Base-by-base conservation (phyloP, 2,797 vertebrate species). In the Anabacerthia variegaticeps region DNA sequence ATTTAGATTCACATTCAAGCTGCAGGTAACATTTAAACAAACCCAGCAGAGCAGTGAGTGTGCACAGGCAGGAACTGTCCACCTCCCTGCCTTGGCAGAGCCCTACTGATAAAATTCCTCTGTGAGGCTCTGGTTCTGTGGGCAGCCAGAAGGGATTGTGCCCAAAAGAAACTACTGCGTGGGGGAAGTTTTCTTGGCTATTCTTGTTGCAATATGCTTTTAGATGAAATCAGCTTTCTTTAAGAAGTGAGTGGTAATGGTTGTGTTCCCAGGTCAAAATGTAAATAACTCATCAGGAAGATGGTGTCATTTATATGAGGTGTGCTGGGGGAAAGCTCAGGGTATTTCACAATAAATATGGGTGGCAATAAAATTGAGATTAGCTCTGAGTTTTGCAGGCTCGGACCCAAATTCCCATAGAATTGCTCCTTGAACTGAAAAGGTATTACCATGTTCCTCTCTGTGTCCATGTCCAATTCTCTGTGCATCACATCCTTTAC, bases 401-500 rank as follows among this genome's bases (percentile, higher is more conserved):
- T 93, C 26, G 30, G 75, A 32, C 32, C 32, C 1, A 0, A 46
- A 49, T 83, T 93, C 34, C 52, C 14, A 2, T 8, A 80, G 49
- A 85, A 48, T 71, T 52, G 9, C 17, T 80, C 6, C 21, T 56
- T 63, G 58, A 44, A 24, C 46, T 51, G 34, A 14, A 32, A 44
- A 72, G 44, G 28, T 48, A 16, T 61, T 22, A 17, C 55, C 26
- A 9, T 14, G 27, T 55, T 74, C 73, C 27, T 17, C 2, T 48
- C 23, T 14, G 24, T 49, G 37, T 43, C 69, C 13, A 1, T 11
- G 10, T n/a, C 67, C 49, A 30, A 23, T 21, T 85, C 73, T 43
- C 24, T 0, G 0, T 62, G 30, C 27, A 6, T 30, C 51, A n/a
- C 32, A 2, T 24, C 4, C 24, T 36, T 56, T 27, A 7, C 63